These are phyloP conservation scores for Sitta europaea DNA, from an alignment of 2,113 vertebrate species.

Conservation along the genomic window DNA sequence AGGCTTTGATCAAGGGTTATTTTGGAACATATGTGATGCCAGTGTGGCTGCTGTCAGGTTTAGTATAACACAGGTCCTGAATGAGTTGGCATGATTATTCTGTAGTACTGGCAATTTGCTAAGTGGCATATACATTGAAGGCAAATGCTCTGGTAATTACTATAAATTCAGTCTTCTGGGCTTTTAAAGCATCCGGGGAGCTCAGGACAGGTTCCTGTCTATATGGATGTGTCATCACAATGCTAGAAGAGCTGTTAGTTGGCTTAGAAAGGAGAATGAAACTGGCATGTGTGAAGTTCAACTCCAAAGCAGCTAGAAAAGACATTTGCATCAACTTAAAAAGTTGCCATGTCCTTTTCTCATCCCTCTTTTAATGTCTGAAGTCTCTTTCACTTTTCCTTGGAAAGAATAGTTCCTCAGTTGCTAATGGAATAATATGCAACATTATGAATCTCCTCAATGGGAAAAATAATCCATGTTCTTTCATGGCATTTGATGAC, in stretches of 20 bases:
- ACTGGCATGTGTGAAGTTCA: background rate
- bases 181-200: background rate
- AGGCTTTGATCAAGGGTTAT: slow-evolving; percentile 19
- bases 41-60: slow-evolving; percentile 40
- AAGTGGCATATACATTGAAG: slow-evolving; percentile 15
- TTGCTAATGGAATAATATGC: background rate
- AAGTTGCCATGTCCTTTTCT: background rate
- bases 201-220: background rate
- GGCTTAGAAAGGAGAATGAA: background rate
- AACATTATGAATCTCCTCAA: background rate
- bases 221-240: background rate
- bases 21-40: slow-evolving; percentile 45
- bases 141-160: slow-evolving; percentile 28
- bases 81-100: slow-evolving; percentile 24
- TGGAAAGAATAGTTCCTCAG: background rate
- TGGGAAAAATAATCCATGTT: background rate
- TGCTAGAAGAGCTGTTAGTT: background rate
- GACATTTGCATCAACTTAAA: background rate
- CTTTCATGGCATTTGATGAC: background rate
- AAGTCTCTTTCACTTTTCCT: background rate
- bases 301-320: background rate
- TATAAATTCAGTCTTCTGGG: background rate
- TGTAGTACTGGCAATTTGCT: slow-evolving; percentile 27
- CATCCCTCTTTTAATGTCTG: background rate
- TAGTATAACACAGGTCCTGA: background rate